These are phyloP conservation scores for Rhimphoctona megacephalus DNA, from an alignment of 2,888 invertebrate genomes.

Conservation along the genomic window DNA sequence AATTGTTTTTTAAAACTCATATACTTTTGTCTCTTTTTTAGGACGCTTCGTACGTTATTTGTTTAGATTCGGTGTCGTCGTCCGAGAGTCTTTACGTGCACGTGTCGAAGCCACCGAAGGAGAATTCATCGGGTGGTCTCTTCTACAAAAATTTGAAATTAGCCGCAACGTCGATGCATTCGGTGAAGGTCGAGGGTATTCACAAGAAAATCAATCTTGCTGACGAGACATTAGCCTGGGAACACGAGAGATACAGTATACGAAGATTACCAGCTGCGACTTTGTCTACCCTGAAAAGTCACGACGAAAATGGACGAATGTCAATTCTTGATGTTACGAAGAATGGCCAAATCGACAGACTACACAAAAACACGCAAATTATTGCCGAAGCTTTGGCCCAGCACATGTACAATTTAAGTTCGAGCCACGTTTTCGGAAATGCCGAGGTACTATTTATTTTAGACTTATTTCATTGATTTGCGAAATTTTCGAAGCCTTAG, in stretches of 20 bases:
- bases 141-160: slow-evolving; percentile 88
- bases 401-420: slow-evolving; percentile 90
- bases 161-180: slow-evolving; percentile 84
- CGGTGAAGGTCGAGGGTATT: slow-evolving; percentile 88
- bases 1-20: background rate
- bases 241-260: slow-evolving; percentile 98
- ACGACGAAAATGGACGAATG: slow-evolving; percentile 87
- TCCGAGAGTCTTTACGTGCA: slow-evolving; percentile 92
- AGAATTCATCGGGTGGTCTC: slow-evolving; percentile 91
- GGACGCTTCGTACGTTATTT: slow-evolving; percentile 96
- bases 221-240: slow-evolving; percentile 97
- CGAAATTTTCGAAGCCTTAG: background rate
- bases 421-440: slow-evolving; percentile 89
- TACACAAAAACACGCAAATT: slow-evolving; percentile 90
- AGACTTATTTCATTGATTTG: background rate
- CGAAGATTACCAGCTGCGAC: slow-evolving; percentile 96
- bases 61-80: slow-evolving; percentile 92
- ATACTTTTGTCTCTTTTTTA: slow-evolving; percentile 82
- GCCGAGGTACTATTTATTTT: slow-evolving; percentile 87
- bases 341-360: slow-evolving; percentile 86
- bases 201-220: slow-evolving; percentile 99
- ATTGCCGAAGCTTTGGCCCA: slow-evolving; percentile 94
- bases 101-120: slow-evolving; percentile 97
- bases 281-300: slow-evolving; percentile 91
- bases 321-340: slow-evolving; percentile 89